Percentiles rank a stretch among this genome's conserved stretches.
Conservation (phyloP, 2,797 vertebrate genomes). For the Myotis vivesi region DNA sequence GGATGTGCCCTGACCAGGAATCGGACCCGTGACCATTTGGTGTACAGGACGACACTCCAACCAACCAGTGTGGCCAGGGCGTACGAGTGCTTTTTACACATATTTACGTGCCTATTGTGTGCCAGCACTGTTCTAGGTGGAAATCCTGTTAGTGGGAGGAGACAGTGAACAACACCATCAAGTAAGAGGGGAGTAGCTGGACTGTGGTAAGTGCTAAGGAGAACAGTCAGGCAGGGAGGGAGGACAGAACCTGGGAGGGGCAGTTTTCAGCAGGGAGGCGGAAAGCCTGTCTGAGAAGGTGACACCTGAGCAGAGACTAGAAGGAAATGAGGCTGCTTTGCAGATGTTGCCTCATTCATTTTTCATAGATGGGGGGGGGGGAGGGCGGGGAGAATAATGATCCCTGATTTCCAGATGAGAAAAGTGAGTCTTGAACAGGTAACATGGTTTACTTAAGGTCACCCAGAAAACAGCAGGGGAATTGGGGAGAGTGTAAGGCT, state of each 20-base stretch:
- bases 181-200: neutral
- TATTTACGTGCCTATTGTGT: accelerated
- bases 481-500: accelerated
- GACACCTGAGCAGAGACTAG: neutral
- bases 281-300: neutral
- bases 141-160: neutral
- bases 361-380: neutral
- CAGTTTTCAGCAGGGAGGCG: neutral
- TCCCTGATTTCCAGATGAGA: neutral
- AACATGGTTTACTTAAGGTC: neutral
- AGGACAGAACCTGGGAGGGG: neutral
- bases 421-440: neutral
- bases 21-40: neutral
- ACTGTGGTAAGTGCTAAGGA: accelerated
- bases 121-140: neutral
- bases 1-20: neutral
- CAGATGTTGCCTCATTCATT: neutral
- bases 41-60: neutral
- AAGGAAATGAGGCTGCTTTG: neutral
- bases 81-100: neutral
- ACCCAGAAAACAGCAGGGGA: neutral
- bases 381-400: neutral
- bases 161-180: neutral
- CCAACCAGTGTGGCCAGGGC: neutral
- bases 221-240: neutral